Base-by-base conservation (phyloP, 2,113 vertebrate species). In the Manacus vitellinus region DNA sequence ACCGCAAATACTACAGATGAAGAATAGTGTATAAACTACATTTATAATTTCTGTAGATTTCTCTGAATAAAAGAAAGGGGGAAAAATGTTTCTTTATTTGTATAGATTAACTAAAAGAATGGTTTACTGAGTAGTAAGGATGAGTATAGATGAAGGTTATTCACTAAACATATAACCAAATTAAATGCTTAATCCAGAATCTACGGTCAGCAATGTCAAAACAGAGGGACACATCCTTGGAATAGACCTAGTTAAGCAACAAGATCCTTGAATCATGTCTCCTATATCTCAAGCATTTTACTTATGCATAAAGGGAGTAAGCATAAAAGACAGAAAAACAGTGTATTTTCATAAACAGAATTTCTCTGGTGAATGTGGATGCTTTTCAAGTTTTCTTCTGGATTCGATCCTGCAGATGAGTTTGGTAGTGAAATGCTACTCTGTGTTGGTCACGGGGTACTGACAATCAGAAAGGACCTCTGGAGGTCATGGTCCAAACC, bases 161-260 rank as follows among this genome's bases (percentile, higher is more conserved):
- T 70, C 0, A 0, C 12, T 46, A 44, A 62, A 83, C 41, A 13
- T 58, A 35, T 12, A 43, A n/a, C 4, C 5, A 61, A 51, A 62
- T 10, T 59, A 84, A 87, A 72, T 23, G 27, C 7, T 71, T 78
- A 65, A 51, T 41, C 33, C 8, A 52, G 27, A 85, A n/a, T 4
- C 14, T 55, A 35, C 6, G 37, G 6, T 51, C 51, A 86, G 21
- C 2, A 41, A 15, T 8, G 75, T 70, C 3, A 46, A 46, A 74
- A 86, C 31, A 3, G 14, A 71, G 28, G 17, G 23, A 52, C 7
- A 39, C 10, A 58, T 52, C 6, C 13, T 56, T 73, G 8, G 14
- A 55, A 13, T 35, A 86, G 51, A 51, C n/a, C 19, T 33, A 51
- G 12, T 37, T 30, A 89, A 17, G 7, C 10, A 83, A 22, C 1